Base-by-base conservation (phyloP, 2,888 invertebrate genomes). In the Diarsia mendica region DNA sequence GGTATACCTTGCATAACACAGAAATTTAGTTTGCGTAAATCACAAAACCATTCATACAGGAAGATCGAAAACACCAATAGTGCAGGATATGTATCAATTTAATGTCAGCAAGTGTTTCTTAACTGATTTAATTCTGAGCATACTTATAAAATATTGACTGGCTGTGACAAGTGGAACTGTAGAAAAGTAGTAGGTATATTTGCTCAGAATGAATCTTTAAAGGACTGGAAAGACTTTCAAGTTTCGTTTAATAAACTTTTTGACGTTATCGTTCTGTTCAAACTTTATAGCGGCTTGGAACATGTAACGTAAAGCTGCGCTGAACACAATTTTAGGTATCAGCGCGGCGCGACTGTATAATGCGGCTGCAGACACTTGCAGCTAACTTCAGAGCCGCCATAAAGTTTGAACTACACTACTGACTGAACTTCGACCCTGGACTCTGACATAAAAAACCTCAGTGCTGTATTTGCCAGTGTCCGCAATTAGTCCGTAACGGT, bases 131-230 rank as follows among this genome's bases (percentile, higher is more conserved):
- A 69, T 74, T 70, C 80, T 71, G 70, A 64, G 72, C 64, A 33
- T 60, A 69, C 51, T 68, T 33, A 46, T 72, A 13, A 63, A 83
- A 79, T 72, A 74, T 77, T 69, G 23, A 33, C 44, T 68, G 72
- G 70, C 74, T 79, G 72, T 75, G 74, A 75, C 53, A 39, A 39
- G 61, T 67, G 33, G 8, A 75, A 77, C 48, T 85, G 8, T 71
- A 68, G 33, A 28, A 49, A 65, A 63, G 15, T 85, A 72, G 66
- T n/a, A n/a, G n/a, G n/a, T 74, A 64, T 67, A 63, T 76, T 74
- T 68, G 67, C 55, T 67, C 63, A 71, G 77, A 74, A 76, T 77
- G 70, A 65, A 71, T 51, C 20, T 10, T 44, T 20, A 28, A 28
- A 28, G 28, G 28, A 28, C 28, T 28, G 28, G 28, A 2, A 28